phyloP scores from a whole-genome alignment of 2,113 vertebrate genomes.

The Brachyhypopomus gauderio region DNA sequence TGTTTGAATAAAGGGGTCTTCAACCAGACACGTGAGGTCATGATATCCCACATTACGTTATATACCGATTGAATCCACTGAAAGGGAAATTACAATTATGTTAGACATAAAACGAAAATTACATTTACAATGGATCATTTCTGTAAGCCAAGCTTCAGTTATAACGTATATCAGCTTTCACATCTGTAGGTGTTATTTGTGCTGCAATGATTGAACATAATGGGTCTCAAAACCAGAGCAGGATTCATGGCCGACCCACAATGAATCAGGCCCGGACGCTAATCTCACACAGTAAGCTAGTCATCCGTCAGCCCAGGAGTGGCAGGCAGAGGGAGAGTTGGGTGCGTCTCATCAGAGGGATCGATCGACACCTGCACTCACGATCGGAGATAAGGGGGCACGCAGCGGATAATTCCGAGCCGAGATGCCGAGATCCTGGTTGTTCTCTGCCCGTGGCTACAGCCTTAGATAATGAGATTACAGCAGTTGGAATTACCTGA shows the following conservation, averaged over 20 bases:
- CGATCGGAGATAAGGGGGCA: conserved; percentile 69
- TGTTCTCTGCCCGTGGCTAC: conserved; percentile 24
- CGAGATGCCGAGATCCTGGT: conserved; percentile 65
- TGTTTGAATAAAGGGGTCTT: too few relatives aligned
- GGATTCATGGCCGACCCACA: not conserved
- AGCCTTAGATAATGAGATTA: conserved; percentile 74
- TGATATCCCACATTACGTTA: too few relatives aligned
- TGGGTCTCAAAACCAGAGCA: not conserved
- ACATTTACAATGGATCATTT: not conserved
- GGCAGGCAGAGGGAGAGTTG: conserved; percentile 37
- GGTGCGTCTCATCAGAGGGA: conserved; percentile 57
- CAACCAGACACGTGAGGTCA: too few relatives aligned
- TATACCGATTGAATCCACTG: too few relatives aligned
- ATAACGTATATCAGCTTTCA: not conserved
- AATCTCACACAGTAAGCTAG: conserved; percentile 7
- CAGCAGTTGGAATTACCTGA: conserved; percentile 20
- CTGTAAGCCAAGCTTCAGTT: too few relatives aligned
- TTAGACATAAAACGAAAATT: not conserved
- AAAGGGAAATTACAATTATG: too few relatives aligned
- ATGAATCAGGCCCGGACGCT: not conserved
- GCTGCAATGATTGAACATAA: not conserved
- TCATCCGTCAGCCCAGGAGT: conserved; percentile 21
- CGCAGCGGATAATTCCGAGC: conserved; percentile 73
- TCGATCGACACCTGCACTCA: conserved; percentile 69
- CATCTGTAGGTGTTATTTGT: not conserved